Evolutionary conservation across 2,888 invertebrate species (phyloP).

Genomic region (Aricia artaxerxes): DNA sequence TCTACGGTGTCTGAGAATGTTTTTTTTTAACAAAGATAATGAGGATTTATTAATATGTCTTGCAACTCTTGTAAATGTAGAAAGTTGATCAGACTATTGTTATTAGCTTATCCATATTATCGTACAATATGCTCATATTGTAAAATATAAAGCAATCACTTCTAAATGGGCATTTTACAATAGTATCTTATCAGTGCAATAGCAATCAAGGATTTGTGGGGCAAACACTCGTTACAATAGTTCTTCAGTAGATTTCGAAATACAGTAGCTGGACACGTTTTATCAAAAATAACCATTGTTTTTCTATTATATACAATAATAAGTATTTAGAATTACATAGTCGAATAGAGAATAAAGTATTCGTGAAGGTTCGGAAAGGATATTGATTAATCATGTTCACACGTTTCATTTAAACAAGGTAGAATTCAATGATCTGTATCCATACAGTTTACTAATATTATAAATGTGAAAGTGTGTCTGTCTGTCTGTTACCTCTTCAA

Average conservation of each 20-base stretch:
- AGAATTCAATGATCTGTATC: no score
- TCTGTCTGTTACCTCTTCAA: no score
- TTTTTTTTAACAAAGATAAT: no score
- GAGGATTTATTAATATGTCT: no score
- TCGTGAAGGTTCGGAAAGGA: no score
- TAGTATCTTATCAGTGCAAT: constrained; percentile 26
- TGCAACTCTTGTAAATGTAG: not conserved
- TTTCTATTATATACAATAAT: not conserved
- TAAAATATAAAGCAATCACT: constrained; percentile 7
- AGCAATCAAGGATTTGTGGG: constrained; percentile 23
- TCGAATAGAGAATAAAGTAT: no score
- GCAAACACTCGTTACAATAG: constrained; percentile 22
- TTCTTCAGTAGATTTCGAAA: constrained; percentile 15
- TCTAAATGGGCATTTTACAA: constrained; percentile 11
- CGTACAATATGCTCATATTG: not conserved
- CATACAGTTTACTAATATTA: no score
- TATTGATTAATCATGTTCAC: no score
- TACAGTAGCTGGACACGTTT: constrained; percentile 12
- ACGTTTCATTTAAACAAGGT: no score
- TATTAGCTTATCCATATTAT: constrained; percentile 11
- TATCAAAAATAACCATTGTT: not conserved
- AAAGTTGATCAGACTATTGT: not conserved
- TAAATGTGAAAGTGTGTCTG: no score
- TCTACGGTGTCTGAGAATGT: no score
- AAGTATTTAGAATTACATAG: no score